phyloP scores from a whole-genome alignment of 2,888 invertebrate species.

The Steinernema scapterisci region DNA sequence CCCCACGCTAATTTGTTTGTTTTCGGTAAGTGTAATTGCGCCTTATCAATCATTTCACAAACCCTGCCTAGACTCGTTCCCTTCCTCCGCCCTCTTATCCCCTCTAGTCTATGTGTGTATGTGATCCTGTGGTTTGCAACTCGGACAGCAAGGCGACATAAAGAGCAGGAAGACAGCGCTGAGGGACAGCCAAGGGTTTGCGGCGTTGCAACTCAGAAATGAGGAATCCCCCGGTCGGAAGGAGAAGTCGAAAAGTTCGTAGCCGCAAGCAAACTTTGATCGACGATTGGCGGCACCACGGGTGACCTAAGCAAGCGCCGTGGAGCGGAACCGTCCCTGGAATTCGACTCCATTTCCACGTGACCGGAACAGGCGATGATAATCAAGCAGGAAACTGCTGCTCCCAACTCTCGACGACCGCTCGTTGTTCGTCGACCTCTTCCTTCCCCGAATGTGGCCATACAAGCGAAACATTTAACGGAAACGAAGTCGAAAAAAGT shows the following conservation, averaged over 20 bases:
- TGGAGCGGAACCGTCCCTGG: too few species aligned
- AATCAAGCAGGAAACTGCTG: not conserved
- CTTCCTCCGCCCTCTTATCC: too few species aligned
- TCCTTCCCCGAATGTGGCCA: not conserved
- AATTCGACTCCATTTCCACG: not conserved
- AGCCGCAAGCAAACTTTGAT: constrained; percentile 15
- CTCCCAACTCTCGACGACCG: not conserved
- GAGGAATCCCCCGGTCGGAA: not conserved
- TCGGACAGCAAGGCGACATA: not conserved
- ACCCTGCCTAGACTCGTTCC: not conserved
- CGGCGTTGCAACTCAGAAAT: too few species aligned
- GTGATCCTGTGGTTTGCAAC: constrained; percentile 14
- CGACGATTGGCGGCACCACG: not conserved
- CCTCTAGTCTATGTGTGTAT: too few species aligned
- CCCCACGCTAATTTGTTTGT: constrained; percentile 19
- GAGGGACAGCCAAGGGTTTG: not conserved
- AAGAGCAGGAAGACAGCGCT: not conserved
- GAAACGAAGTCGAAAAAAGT: not conserved
- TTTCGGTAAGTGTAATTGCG: constrained; percentile 23
- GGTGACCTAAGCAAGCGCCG: too few species aligned
- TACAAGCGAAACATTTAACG: constrained; percentile 2
- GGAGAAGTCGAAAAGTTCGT: not conserved
- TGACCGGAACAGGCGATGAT: constrained; percentile 16
- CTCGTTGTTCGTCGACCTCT: not conserved
- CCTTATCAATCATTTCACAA: constrained; percentile 28